phyloP scores from a whole-genome alignment of 2,113 vertebrate genomes.

The Myrmecophaga tridactyla region DNA sequence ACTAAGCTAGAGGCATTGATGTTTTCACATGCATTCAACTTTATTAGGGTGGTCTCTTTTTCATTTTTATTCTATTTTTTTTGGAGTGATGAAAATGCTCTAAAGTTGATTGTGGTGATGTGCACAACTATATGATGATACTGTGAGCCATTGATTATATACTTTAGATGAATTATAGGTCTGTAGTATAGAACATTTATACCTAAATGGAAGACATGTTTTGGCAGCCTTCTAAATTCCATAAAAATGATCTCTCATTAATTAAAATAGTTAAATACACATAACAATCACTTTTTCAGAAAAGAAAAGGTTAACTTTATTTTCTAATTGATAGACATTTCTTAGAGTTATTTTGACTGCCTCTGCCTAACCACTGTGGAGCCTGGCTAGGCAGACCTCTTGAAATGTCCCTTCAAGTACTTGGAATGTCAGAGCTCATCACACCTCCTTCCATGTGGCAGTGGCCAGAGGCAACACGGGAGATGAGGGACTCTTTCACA shows the following conservation, averaged over 20 bases:
- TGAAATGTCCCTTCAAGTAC: conserved; percentile 66
- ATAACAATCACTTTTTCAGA: conserved; percentile 47
- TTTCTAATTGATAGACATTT: conserved; percentile 79
- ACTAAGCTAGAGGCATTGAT: conserved; percentile 19
- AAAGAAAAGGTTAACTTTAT: conserved; percentile 62
- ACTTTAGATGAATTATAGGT: too few relatives aligned
- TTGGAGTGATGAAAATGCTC: too few relatives aligned
- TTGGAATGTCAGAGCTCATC: not conserved
- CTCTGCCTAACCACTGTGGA: conserved; percentile 61
- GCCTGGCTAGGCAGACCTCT: conserved; percentile 36
- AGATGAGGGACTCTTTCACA: not conserved
- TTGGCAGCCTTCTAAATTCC: conserved; percentile 58
- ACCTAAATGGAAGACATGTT: conserved; percentile 63
- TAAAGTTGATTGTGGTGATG: too few relatives aligned
- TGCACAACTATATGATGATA: too few relatives aligned
- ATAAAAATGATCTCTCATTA: conserved; percentile 78
- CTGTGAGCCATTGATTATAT: too few relatives aligned
- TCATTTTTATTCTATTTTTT: too few relatives aligned
- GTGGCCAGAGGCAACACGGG: not conserved
- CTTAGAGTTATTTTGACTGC: conserved; percentile 73
- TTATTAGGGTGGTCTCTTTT: too few relatives aligned
- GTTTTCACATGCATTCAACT: not conserved
- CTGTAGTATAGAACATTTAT: conserved; percentile 34
- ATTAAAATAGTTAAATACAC: conserved; percentile 77
- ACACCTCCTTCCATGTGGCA: not conserved